Base-by-base conservation (phyloP, 2,888 invertebrate genomes). In the Sminthurides aquaticus region DNA sequence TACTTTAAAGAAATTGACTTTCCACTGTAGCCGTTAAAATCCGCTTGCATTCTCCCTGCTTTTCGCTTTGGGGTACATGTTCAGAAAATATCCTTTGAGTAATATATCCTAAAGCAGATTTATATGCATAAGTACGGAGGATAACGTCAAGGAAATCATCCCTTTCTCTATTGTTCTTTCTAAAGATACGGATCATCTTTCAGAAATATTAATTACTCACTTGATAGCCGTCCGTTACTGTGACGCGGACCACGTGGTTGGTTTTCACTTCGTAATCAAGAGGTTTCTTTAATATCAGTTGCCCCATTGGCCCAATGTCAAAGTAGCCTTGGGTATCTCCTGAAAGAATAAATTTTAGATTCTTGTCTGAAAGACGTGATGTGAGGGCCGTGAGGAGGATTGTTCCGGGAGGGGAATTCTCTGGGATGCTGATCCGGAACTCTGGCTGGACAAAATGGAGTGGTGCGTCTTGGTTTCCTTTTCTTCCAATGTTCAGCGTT, bases 231-330 rank as follows among this genome's bases (percentile, higher is more conserved):
- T 93, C 91, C 0, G 90, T 89, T 59, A 89, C 91, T 78, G 88
- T 86, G 49, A 91, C 89, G 75, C 87, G 85, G 78, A 93, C 90
- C 65, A 84, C 81, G 78, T 90, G 91, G 49, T 72, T 73, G 52
- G 77, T 84, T 65, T 82, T 80, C 49, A 84, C 83, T 78, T 93
- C 93, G 77, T 86, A 92, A 81, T 93, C 92, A 62, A 93, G 80
- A 20, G 86, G 81, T 63, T 86, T 85, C 65, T 85, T 84, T 63
- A 93, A 81, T 20, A 90, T 82, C 57, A 94, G 81, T 76, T 92
- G 92, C 0, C 93, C 93, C 60, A 86, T 85, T 34, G 86, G 82
- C 8, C 71, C 73, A 25, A 73, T 67, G 58, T 72, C 67, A 57
- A 72, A 73, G 1, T 69, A 43, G 27, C 68, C 69, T 64, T 68